These are phyloP conservation scores for Aphaenogaster ashmeadi DNA, from an alignment of 1,140 invertebrate genomes.

Conservation along the genomic window DNA sequence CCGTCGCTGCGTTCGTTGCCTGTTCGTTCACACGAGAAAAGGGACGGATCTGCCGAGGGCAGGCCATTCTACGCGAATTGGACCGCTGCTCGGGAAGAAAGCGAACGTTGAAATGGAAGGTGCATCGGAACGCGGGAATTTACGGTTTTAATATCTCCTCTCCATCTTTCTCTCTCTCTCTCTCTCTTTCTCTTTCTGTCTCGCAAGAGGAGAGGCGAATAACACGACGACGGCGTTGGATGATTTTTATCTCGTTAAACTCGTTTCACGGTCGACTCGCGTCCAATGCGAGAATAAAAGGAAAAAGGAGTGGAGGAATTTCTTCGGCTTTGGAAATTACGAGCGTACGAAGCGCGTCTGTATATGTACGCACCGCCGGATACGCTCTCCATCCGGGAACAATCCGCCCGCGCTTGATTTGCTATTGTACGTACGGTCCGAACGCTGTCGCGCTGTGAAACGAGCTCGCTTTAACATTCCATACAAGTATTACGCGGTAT, in stretches of 20 bases:
- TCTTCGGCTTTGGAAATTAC: constrained; percentile 28
- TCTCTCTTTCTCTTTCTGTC: neutral
- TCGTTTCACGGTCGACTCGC: constrained; percentile 54
- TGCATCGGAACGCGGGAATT: constrained; percentile 24
- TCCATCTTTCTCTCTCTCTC: neutral
- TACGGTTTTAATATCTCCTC: constrained; percentile 62
- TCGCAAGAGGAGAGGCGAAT: neutral
- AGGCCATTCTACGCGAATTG: constrained; percentile 43
- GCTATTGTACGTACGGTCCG: constrained; percentile 23
- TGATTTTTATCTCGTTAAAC: constrained; percentile 54
- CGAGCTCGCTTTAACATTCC: constrained; percentile 33
- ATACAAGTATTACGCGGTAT: neutral
- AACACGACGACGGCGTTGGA: neutral
- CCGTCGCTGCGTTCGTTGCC: neutral
- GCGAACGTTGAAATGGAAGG: constrained; percentile 29
- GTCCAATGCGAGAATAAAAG: neutral
- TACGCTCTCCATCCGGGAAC: neutral
- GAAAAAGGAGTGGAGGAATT: neutral
- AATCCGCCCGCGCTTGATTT: constrained; percentile 40
- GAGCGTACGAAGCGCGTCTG: neutral
- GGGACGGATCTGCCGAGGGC: neutral
- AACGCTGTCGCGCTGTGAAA: neutral
- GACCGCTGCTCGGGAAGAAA: constrained; percentile 28
- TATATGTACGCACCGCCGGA: neutral
- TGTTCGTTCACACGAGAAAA: constrained; percentile 3